Conservation (phyloP, 1,140 invertebrate species). For the Magallana gigas region DNA sequence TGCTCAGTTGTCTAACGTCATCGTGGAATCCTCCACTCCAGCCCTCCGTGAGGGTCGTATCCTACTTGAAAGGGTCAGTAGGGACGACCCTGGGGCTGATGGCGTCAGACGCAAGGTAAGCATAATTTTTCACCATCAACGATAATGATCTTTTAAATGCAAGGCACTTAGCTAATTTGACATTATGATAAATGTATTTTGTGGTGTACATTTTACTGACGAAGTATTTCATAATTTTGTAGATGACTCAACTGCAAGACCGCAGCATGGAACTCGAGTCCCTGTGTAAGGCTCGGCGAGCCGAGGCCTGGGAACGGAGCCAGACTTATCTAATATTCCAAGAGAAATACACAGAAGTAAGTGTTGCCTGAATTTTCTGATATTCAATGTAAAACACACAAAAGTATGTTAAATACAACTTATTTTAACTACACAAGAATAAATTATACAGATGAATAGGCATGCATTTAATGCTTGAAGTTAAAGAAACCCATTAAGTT, state of each 20-base stretch:
- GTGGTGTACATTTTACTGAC: too few species aligned
- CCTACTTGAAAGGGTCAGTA: slow-evolving; percentile 86
- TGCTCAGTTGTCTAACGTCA: slow-evolving; percentile 82
- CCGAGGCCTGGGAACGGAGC: slow-evolving; percentile 86
- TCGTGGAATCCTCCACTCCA: slow-evolving; percentile 85
- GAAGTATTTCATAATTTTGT: slow-evolving; percentile 18
- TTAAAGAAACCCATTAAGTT: too few species aligned
- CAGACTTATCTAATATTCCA: slow-evolving; percentile 86
- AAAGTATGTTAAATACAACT: too few species aligned
- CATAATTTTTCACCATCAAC: neutral
- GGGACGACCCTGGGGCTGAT: slow-evolving; percentile 84
- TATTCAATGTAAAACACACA: too few species aligned
- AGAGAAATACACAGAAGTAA: slow-evolving; percentile 85
- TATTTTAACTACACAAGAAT: too few species aligned
- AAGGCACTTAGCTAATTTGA: too few species aligned
- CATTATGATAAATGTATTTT: too few species aligned
- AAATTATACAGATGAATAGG: too few species aligned
- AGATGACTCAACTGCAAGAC: slow-evolving; percentile 87
- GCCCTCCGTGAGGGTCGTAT: slow-evolving; percentile 86
- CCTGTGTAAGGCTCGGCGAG: slow-evolving; percentile 85
- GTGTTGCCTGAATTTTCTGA: slow-evolving; percentile 42
- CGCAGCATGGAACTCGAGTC: slow-evolving; percentile 85
- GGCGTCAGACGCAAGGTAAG: slow-evolving; percentile 80
- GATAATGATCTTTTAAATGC: too few species aligned
- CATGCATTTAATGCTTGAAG: too few species aligned